Evolutionary conservation across 2,888 invertebrate genomes (phyloP).

Genomic region (Anthophora plumipes): DNA sequence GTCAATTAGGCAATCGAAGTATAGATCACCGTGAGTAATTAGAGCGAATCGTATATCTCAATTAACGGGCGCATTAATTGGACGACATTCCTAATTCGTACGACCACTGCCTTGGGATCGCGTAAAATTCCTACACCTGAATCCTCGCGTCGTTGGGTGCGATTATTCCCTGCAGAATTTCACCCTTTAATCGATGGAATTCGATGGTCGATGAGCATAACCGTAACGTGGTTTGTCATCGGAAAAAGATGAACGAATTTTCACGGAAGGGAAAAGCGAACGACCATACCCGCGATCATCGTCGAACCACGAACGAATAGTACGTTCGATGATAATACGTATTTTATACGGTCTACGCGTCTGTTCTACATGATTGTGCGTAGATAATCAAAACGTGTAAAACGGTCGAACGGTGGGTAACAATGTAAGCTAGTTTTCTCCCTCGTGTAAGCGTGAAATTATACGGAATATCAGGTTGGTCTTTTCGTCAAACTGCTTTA

Average conservation of each 20-base stretch:
- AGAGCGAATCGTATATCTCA: constrained; percentile 28
- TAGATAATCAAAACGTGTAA: constrained; percentile 69
- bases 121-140: not conserved
- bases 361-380: constrained; percentile 8
- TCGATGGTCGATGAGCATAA: not conserved
- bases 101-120: not conserved
- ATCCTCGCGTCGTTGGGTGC: not conserved
- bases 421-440: constrained; percentile 61
- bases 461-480: constrained; percentile 56
- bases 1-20: constrained; percentile 68
- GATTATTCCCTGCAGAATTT: not conserved
- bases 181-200: not conserved
- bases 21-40: constrained; percentile 48
- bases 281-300: constrained; percentile 1
- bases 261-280: constrained; percentile 4
- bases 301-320: constrained; percentile 20
- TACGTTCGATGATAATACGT: constrained; percentile 48
- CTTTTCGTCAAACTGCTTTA: constrained; percentile 60
- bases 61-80: constrained; percentile 23
- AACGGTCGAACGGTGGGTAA: constrained; percentile 59
- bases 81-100: constrained; percentile 15
- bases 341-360: constrained; percentile 44
- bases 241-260: not conserved
- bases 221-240: not conserved
- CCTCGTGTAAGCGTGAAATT: constrained; percentile 37